These are phyloP conservation scores for Meiosimyza decipiens DNA, from an alignment of 2,888 invertebrate genomes.

Conservation along the genomic window DNA sequence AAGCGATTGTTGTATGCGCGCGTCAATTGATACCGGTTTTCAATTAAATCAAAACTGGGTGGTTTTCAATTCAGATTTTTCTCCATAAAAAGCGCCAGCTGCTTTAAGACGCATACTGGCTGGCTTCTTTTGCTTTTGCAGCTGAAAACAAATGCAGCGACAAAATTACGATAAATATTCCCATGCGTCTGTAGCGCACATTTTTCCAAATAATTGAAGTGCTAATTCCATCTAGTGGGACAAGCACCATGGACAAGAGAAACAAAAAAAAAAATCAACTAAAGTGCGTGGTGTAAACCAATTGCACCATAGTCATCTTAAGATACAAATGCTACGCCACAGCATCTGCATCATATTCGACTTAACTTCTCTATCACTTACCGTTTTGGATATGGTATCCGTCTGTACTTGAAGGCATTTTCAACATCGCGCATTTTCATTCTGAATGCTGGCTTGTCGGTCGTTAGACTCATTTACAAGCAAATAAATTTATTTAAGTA, in stretches of 20 bases:
- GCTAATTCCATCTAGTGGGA: neutral
- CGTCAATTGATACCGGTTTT: conserved; percentile 51
- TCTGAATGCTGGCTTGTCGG: conserved; percentile 55
- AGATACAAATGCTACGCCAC: neutral
- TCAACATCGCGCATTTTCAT: conserved; percentile 66
- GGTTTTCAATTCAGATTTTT: conserved; percentile 43
- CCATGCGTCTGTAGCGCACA: too few relatives aligned
- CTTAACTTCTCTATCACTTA: conserved; percentile 48
- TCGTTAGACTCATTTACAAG: conserved; percentile 47
- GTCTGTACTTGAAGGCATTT: conserved; percentile 63
- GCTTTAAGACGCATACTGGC: neutral
- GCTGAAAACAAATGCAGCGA: neutral
- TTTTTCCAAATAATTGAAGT: too few relatives aligned
- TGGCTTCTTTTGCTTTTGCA: neutral
- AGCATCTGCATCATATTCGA: neutral
- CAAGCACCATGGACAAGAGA: too few relatives aligned
- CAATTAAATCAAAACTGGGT: conserved; percentile 52
- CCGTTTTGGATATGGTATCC: conserved; percentile 67
- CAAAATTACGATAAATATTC: too few relatives aligned
- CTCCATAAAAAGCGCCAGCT: neutral
- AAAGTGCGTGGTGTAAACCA: conserved; percentile 12
- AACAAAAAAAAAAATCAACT: conserved; percentile 47
- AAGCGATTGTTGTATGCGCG: conserved; percentile 21
- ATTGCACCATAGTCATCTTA: neutral
- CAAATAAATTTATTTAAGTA: neutral